phyloP scores from a whole-genome alignment of 2,797 vertebrate genomes.

The Channa striata region DNA sequence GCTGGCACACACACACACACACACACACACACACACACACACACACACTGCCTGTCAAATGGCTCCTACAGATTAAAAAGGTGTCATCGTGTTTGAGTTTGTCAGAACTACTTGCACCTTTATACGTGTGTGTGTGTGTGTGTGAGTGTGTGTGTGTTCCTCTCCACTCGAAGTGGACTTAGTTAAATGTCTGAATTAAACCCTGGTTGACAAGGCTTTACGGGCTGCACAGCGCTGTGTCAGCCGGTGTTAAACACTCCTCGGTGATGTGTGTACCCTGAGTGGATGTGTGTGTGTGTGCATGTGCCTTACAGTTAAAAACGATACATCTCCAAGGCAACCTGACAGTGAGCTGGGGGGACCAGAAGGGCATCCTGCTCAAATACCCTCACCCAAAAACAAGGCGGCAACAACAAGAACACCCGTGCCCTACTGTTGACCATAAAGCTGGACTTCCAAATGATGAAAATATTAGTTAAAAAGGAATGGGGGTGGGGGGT shows the following conservation, averaged over 20 bases:
- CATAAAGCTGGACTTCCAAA: no score
- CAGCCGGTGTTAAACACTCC: constrained; percentile 47
- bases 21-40: constrained; percentile 17
- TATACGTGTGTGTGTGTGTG: neutral
- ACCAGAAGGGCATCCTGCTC: no score
- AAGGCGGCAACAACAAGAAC: no score
- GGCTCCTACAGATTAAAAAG: constrained; percentile 43
- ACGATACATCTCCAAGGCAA: constrained; percentile 28
- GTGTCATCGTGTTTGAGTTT: constrained; percentile 45
- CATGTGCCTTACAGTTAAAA: constrained; percentile 6
- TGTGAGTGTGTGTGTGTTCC: constrained; percentile 13
- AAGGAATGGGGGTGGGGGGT: no score
- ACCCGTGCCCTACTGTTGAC: no score
- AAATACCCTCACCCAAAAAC: no score
- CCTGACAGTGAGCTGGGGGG: no score
- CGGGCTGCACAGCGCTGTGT: constrained; percentile 41
- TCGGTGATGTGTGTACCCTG: constrained; percentile 18
- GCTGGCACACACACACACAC: constrained; percentile 14
- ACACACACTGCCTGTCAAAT: constrained; percentile 33
- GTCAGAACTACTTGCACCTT: constrained; percentile 21
- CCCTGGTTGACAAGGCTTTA: constrained; percentile 50
- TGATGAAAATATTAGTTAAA: no score
- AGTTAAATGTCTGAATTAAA: constrained; percentile 61
- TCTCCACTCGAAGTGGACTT: constrained; percentile 38
- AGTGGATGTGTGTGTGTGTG: constrained; percentile 4